Conservation (phyloP, 2,113 vertebrate species). For the Fukomys damarensis region DNA sequence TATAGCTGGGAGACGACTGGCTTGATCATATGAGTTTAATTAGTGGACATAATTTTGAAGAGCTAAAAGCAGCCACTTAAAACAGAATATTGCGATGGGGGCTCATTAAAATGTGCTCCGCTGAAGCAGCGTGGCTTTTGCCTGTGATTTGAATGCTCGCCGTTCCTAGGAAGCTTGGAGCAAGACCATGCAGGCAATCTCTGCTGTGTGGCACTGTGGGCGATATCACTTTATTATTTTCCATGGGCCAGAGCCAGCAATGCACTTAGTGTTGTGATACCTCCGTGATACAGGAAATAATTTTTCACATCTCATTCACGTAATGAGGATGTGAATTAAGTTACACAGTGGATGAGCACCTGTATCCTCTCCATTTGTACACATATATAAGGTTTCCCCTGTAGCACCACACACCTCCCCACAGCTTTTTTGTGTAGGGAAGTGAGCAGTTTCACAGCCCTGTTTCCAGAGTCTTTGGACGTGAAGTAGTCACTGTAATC, state of each 20-base stretch:
- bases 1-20: conserved; percentile 71
- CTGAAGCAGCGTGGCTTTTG: neutral
- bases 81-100: conserved; percentile 26
- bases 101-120: conserved; percentile 56
- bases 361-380: neutral
- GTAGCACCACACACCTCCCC: neutral
- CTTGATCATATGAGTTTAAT: conserved; percentile 71
- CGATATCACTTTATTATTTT: conserved; percentile 43
- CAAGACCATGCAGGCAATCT: neutral
- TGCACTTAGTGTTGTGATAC: conserved; percentile 41
- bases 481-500: neutral
- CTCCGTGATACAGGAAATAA: conserved; percentile 64
- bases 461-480: neutral
- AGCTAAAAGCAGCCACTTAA: conserved; percentile 76
- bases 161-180: neutral
- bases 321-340: conserved; percentile 62
- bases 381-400: conserved; percentile 15
- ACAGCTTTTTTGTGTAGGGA: neutral
- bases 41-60: conserved; percentile 73
- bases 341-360: neutral
- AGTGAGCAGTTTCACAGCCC: neutral
- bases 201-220: neutral
- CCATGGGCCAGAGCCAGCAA: conserved; percentile 51
- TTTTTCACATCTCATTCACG: conserved; percentile 74
- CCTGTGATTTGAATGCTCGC: neutral